Base-by-base conservation (phyloP, 2,888 invertebrate genomes). In the Pelosia muscerda region DNA sequence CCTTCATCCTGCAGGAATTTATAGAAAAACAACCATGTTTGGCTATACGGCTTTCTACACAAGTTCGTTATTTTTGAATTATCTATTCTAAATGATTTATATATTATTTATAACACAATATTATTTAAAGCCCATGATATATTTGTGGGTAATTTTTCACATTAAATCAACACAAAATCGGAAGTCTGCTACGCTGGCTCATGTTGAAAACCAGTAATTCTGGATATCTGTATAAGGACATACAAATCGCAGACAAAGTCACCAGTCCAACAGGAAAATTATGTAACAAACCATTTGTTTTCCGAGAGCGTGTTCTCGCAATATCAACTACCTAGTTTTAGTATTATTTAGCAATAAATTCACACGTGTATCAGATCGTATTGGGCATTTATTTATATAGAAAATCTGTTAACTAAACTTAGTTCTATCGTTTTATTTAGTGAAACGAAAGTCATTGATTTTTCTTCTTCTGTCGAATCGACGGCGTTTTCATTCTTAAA, bases 181-280 rank as follows among this genome's bases (percentile, higher is more conserved):
- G 81, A 70, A 60, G 74, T 73, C 63, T 63, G 68, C 66, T 68
- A 76, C 66, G 67, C 74, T 71, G 76, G 42, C 70, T 67, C 81
- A 75, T 72, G 78, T 68, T 68, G 57, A 68, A 65, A 79, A 79
- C 79, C 81, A 81, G 81, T 79, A 72, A 67, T 64, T 75, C 75
- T 75, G 69, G 75, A 72, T 72, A 71, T 79, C 74, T 74, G 25
- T 69, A 74, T 72, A 81, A 78, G 79, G 79, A 72, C 71, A 76
- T 69, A 63, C 66, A 67, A 79, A 76, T 61, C 69, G 68, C 76
- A 73, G 72, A 74, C 70, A 79, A 74, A 66, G 63, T 71, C 71
- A 76, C 68, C 72, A 59, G 77, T 69, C 53, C 56, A 66, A 63
- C 77, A 79, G 73, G 74, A 76, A 74, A 79, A 79, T 74, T 67